phyloP scores from a whole-genome alignment of 2,888 invertebrate species.

The Dendrolimus pini region DNA sequence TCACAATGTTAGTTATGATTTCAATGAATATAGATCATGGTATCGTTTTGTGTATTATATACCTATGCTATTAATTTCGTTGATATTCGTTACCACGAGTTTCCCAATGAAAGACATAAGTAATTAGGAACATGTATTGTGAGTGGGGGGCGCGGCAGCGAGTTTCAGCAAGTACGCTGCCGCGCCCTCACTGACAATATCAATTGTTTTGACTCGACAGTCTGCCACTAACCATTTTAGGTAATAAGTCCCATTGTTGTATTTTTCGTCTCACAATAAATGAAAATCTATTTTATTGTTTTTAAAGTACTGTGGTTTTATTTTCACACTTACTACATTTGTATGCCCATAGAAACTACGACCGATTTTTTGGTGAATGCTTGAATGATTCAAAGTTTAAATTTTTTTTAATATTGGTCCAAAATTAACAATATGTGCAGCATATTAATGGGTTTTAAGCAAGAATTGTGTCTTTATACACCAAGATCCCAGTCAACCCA shows the following conservation, averaged over 20 bases:
- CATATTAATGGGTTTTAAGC: too few species aligned
- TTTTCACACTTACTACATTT: conserved; percentile 22
- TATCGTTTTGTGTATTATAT: conserved; percentile 63
- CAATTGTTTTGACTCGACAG: conserved; percentile 70
- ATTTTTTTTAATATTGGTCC: too few species aligned
- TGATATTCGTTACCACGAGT: conserved; percentile 71
- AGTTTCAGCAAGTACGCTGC: conserved; percentile 11
- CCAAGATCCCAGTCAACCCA: too few species aligned
- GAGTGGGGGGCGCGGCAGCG: conserved; percentile 16
- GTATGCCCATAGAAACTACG: neutral
- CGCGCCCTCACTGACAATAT: conserved; percentile 37
- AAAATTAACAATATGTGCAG: too few species aligned
- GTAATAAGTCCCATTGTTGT: conserved; percentile 76
- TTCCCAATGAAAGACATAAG: conserved; percentile 74
- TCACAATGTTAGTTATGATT: conserved; percentile 71
- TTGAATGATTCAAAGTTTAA: too few species aligned
- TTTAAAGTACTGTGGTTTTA: conserved; percentile 63
- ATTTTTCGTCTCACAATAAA: conserved; percentile 78
- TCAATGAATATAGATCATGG: conserved; percentile 64
- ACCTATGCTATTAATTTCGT: conserved; percentile 52
- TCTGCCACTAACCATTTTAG: conserved; percentile 76
- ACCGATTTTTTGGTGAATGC: too few species aligned
- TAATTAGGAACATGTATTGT: conserved; percentile 53
- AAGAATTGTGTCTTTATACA: too few species aligned
- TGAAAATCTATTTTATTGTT: conserved; percentile 78